Conservation (phyloP, 2,888 invertebrate genomes). For the Branchellion lobata region DNA sequence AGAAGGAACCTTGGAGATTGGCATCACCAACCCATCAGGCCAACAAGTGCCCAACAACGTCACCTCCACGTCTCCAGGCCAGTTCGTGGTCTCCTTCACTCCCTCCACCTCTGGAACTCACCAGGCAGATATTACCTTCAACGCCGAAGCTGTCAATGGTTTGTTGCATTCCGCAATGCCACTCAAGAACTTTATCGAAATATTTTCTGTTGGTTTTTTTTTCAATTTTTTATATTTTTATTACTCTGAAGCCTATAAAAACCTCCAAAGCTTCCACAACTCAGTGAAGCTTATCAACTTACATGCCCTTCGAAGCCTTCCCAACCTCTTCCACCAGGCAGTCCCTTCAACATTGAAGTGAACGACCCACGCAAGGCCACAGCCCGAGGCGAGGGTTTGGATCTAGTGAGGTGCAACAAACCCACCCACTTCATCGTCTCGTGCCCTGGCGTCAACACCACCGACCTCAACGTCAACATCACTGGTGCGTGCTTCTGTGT, state of each 20-base stretch:
- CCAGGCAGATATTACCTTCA: slow-evolving; percentile 78
- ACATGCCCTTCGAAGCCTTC: too few relatives aligned
- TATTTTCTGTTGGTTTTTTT: too few relatives aligned
- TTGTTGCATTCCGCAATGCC: not conserved
- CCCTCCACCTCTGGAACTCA: slow-evolving; percentile 85
- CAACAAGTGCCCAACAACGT: slow-evolving; percentile 91
- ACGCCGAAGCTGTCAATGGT: slow-evolving; percentile 65
- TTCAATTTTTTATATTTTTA: too few relatives aligned
- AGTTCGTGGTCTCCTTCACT: slow-evolving; percentile 84
- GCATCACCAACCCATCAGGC: slow-evolving; percentile 78
- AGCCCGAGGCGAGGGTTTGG: slow-evolving; percentile 83
- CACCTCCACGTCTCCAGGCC: slow-evolving; percentile 63
- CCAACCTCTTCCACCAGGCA: too few relatives aligned
- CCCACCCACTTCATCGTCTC: slow-evolving; percentile 83
- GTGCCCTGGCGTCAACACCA: slow-evolving; percentile 69
- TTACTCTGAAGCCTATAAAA: too few relatives aligned
- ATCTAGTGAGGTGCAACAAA: slow-evolving; percentile 81
- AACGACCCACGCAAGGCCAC: slow-evolving; percentile 67
- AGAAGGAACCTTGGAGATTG: slow-evolving; percentile 97
- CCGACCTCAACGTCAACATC: slow-evolving; percentile 63
- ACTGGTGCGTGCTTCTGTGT: slow-evolving; percentile 66
- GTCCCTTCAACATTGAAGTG: slow-evolving; percentile 57
- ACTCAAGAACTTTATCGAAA: too few relatives aligned
- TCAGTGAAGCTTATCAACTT: too few relatives aligned
- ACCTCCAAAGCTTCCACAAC: too few relatives aligned